Evolutionary conservation across 2,113 vertebrate species (phyloP).

Genomic region (Chionomys nivalis): DNA sequence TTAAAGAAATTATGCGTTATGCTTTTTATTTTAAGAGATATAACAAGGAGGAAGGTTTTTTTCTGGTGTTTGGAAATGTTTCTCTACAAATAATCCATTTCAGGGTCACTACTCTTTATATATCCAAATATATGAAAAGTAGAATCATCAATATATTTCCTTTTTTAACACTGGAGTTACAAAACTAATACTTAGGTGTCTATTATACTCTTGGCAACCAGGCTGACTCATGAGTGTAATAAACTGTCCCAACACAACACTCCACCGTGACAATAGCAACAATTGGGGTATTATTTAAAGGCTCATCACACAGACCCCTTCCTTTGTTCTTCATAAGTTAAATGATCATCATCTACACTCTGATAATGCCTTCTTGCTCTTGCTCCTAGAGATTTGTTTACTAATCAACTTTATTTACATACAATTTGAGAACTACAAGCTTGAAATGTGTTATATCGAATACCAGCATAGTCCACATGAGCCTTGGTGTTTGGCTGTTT

Average conservation of each 20-base stretch:
- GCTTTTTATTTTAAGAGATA: not conserved
- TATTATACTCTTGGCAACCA: not conserved
- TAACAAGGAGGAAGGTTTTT: not conserved
- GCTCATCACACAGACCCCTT: not conserved
- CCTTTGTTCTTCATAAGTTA: slow-evolving; percentile 1
- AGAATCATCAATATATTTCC: slow-evolving; percentile 38
- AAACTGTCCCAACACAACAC: not conserved
- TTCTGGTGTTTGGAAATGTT: slow-evolving; percentile 24
- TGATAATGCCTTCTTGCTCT: not conserved
- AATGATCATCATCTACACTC: not conserved
- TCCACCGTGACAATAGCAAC: not conserved
- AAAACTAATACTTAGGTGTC: slow-evolving; percentile 12
- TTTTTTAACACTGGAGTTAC: not conserved
- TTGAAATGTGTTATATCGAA: not conserved
- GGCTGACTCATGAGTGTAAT: not conserved
- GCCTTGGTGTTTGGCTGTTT: not conserved
- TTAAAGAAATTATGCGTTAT: not conserved
- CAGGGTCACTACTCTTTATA: not conserved
- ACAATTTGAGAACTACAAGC: not conserved
- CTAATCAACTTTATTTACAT: not conserved
- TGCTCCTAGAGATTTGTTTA: not conserved
- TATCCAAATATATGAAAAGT: slow-evolving; percentile 23
- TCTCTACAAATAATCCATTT: slow-evolving; percentile 53
- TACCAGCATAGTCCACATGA: not conserved
- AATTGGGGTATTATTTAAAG: slow-evolving; percentile 38